Conservation (phyloP, 2,797 vertebrate genomes). For the Siniperca scherzeri region DNA sequence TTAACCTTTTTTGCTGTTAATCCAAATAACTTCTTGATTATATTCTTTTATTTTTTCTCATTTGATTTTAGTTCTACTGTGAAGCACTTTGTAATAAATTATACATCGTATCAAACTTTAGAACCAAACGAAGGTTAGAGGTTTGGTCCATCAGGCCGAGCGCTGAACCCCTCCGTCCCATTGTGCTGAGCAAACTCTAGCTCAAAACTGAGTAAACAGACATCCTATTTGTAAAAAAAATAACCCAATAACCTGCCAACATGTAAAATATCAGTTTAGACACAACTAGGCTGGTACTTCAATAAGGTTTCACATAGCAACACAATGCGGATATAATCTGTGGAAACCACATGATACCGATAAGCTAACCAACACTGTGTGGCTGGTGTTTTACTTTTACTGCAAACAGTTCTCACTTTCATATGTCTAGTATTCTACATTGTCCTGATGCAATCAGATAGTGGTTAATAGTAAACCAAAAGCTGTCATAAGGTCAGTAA, state of each 20-base stretch:
- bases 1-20: background rate
- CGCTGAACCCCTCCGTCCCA: background rate
- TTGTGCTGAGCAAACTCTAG: background rate
- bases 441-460: background rate
- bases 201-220: background rate
- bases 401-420: conserved; percentile 1
- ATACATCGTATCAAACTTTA: background rate
- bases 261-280: background rate
- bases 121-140: background rate
- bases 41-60: too few species aligned
- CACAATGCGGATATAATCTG: background rate
- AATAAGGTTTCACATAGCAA: background rate
- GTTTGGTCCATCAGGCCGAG: background rate
- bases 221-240: background rate
- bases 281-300: background rate
- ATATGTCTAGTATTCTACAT: background rate
- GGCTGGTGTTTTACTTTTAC: conserved; percentile 31
- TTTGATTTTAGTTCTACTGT: background rate
- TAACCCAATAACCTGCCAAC: background rate
- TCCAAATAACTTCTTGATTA: background rate
- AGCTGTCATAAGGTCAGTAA: fast-evolving
- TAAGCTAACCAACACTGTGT: conserved; percentile 67
- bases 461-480: background rate
- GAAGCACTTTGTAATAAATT: background rate
- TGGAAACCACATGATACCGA: conserved; percentile 70